phyloP scores from a whole-genome alignment of 2,888 invertebrate species.

The Ichneumon xanthorius region DNA sequence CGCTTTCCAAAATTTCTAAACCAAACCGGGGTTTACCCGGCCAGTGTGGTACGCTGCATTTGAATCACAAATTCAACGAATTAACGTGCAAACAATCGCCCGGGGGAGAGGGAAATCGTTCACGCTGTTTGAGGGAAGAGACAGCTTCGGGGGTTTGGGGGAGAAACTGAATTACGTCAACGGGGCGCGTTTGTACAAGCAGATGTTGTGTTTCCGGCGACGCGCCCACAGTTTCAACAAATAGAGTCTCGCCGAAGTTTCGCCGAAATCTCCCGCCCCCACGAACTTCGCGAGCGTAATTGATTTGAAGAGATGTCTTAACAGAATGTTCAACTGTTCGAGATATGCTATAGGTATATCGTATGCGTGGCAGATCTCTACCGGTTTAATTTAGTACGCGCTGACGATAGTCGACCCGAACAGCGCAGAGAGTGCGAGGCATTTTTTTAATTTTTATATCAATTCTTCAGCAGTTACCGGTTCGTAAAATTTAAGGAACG shows the following conservation, averaged over 20 bases:
- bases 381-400: not conserved
- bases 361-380: not conserved
- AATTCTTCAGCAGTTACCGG: not conserved
- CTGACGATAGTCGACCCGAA: not conserved
- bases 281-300: constrained; percentile 11
- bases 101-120: not conserved
- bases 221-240: constrained; percentile 21
- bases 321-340: constrained; percentile 1
- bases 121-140: not conserved
- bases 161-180: not conserved
- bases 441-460: not conserved
- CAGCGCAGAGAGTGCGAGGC: not conserved
- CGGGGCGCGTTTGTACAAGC: constrained; percentile 30
- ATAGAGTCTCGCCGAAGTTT: constrained; percentile 37
- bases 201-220: constrained; percentile 47
- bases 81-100: constrained; percentile 55
- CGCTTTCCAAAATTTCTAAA: constrained; percentile 8
- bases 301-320: constrained; percentile 36
- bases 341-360: not conserved
- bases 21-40: not conserved
- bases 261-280: constrained; percentile 7
- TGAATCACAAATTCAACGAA: constrained; percentile 56
- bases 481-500: not conserved
- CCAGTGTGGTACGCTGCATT: constrained; percentile 19
- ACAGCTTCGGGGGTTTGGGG: not conserved